Conservation (phyloP, 2,797 vertebrate species). For the Acomys russatus region DNA sequence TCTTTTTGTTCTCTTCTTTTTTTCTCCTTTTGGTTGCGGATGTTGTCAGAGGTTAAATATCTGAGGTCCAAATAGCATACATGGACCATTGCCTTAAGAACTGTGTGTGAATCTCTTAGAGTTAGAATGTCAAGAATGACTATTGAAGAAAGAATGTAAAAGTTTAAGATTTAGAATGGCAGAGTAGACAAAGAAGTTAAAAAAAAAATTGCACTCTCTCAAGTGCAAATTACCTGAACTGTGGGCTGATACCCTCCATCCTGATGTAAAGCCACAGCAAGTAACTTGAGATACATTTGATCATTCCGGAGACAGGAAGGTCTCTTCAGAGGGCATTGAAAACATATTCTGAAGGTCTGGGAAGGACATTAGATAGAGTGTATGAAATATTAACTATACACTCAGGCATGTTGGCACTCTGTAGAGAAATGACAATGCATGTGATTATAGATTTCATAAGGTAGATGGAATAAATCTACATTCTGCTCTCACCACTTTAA, state of each 20-base stretch:
- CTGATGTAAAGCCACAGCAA: conserved; percentile 64
- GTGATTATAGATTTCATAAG: conserved; percentile 54
- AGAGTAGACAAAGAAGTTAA: conserved; percentile 7
- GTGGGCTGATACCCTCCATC: not conserved
- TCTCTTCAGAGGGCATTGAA: conserved; percentile 52
- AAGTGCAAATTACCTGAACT: conserved; percentile 61
- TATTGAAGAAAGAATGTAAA: conserved; percentile 57
- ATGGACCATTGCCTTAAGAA: not conserved
- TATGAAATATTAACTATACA: conserved; percentile 74
- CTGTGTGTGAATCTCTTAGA: not conserved
- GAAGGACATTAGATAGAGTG: conserved; percentile 52
- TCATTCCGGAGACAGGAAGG: conserved; percentile 54
- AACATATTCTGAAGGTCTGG: conserved; percentile 71
- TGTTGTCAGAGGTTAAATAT: conserved; percentile 29
- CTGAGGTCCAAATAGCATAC: not conserved
- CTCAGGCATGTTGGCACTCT: not conserved
- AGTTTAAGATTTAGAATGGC: conserved; percentile 8
- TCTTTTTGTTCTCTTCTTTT: not conserved
- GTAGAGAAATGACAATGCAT: conserved; percentile 41
- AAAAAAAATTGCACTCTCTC: conserved; percentile 17
- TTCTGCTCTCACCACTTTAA: not conserved
- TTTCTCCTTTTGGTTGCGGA: not conserved
- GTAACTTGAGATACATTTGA: conserved; percentile 65
- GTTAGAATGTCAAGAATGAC: conserved; percentile 41
- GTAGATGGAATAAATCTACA: not conserved